A percentile compares a stretch with the other conserved stretches of the same genome.
phyloP scores from a whole-genome alignment of 2,113 vertebrate species.

The Spea multiplicata region DNA sequence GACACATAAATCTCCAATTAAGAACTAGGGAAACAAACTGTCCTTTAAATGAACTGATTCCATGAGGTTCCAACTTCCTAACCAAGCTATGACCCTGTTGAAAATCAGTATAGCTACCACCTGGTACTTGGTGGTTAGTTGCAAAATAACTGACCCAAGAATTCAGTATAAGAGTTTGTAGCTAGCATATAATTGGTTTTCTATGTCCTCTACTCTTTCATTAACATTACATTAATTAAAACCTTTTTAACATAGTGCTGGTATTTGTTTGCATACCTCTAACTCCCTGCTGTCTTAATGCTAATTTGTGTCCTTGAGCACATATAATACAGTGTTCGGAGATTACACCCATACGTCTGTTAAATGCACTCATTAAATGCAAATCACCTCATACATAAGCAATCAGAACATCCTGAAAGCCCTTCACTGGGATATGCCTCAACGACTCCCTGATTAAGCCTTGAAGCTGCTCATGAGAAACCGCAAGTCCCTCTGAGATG shows the following conservation, averaged over 20 bases:
- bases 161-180: background rate
- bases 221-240: constrained; percentile 8
- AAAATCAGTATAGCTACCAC: too few species aligned
- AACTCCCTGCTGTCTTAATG: background rate
- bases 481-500: background rate
- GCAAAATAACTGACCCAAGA: background rate
- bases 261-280: constrained; percentile 26
- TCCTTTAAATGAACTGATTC: too few species aligned
- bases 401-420: constrained; percentile 23
- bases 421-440: constrained; percentile 18
- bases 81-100: too few species aligned
- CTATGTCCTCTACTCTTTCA: background rate
- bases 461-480: constrained; percentile 6
- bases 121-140: too few species aligned
- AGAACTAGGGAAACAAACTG: too few species aligned
- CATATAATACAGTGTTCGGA: constrained; percentile 22
- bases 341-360: constrained; percentile 35
- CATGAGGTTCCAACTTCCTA: too few species aligned
- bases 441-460: constrained; percentile 9
- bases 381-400: constrained; percentile 43
- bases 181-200: background rate
- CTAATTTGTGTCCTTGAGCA: constrained; percentile 37
- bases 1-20: too few species aligned
- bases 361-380: constrained; percentile 31
- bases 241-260: constrained; percentile 13